Evolutionary conservation across 2,888 invertebrate species (phyloP), one percentile per base, ranked within the genome.

Genomic region (Hymenopus coronatus): DNA sequence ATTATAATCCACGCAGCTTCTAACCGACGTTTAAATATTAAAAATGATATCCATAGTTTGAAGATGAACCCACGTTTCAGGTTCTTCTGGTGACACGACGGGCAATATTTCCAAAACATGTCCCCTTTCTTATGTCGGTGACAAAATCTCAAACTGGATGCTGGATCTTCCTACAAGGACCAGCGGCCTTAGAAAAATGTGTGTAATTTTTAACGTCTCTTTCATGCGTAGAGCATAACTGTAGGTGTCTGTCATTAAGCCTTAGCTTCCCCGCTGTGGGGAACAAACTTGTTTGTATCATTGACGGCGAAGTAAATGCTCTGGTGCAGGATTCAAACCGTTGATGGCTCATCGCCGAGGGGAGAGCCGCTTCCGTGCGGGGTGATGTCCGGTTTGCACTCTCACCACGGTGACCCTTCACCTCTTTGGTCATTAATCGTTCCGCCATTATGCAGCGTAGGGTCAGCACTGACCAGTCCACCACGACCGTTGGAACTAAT

Each of bases 371-470:
- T 87, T 87, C 87, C 86, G 85, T 88, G 85, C 85, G 85, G 54
- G 54, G 54, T 70, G 54, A 4, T 70, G 54, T 70, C 54, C 54
- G 54, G 54, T 70, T 70, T 70, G 54, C 20, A 70, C 54, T 70
- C 54, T 70, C 54, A 70, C 40, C 28, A 30, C 40, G 85, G 85
- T 88, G 89, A 89, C 89, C 89, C 85, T 89, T 88, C 88, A 89
- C 85, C 89, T 85, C 33, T 82, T 85, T 83, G 89, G 89, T 89
- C 89, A 89, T 89, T 89, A 89, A 89, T 89, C 89, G 89, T 89
- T 70, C 54, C 54, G 86, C 88, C 88, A 88, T 89, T 88, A 88
- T 89, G 88, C 84, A 89, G 83, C 70, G 83, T 85, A 85, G 88
- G 89, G 89, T 88, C 88, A 89, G 33, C 33, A 70, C 85, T 89